Conservation (phyloP, 2,888 invertebrate genomes). For the Campoletis raptor region DNA sequence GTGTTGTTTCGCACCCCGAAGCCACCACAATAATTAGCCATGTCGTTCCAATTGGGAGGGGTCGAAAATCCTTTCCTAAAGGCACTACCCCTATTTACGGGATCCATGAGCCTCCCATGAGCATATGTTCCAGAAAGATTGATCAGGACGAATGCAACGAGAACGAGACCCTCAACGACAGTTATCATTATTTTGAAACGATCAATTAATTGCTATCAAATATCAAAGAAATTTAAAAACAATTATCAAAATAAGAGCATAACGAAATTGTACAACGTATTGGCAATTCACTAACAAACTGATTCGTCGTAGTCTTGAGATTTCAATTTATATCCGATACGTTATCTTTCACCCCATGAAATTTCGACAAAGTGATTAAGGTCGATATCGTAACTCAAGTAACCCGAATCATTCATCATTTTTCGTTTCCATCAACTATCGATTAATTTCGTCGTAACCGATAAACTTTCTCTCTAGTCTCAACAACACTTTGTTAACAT, state of each 20-base stretch:
- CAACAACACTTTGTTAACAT: not conserved
- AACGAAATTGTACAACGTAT: not conserved
- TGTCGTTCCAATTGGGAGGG: conserved; percentile 86
- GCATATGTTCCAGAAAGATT: conserved; percentile 59
- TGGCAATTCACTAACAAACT: not conserved
- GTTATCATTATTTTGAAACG: not conserved
- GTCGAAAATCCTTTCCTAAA: conserved; percentile 86
- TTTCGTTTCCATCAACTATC: not conserved
- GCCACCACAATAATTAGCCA: conserved; percentile 86
- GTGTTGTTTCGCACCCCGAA: conserved; percentile 77
- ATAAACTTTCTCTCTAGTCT: not conserved
- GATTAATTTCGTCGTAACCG: not conserved
- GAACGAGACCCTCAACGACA: conserved; percentile 3
- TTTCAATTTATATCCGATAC: not conserved
- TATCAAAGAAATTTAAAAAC: no score
- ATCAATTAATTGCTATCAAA: not conserved
- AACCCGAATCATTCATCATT: not conserved
- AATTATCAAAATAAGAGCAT: no score
- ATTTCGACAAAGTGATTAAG: no score
- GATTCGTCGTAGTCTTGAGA: not conserved
- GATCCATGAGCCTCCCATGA: conserved; percentile 86
- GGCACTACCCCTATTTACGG: conserved; percentile 86
- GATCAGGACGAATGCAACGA: not conserved
- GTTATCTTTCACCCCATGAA: not conserved
- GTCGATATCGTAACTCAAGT: no score